Evolutionary conservation across 2,113 vertebrate genomes (phyloP).

Genomic region (Hoplias malabaricus): DNA sequence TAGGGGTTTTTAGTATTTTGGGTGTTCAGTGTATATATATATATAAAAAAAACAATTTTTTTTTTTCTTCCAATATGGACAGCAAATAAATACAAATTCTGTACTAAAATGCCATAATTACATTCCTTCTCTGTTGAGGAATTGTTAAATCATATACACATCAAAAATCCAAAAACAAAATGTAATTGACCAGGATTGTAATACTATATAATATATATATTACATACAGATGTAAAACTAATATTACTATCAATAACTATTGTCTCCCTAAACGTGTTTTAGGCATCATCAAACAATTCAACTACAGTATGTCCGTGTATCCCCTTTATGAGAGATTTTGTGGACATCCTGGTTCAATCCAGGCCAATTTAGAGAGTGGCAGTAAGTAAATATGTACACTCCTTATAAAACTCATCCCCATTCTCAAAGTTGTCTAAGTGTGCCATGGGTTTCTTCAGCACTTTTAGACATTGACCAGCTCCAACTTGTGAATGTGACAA

Average conservation of each 20-base stretch:
- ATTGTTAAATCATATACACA: too few species aligned
- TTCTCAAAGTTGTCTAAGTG: background rate
- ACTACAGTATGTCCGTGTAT: constrained; percentile 61
- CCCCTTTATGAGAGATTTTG: constrained; percentile 50
- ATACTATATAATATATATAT: too few species aligned
- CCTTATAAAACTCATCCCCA: background rate
- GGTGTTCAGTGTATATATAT: too few species aligned
- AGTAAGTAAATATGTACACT: constrained; percentile 45
- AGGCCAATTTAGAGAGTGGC: constrained; percentile 58
- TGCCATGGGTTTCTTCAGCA: constrained; percentile 42
- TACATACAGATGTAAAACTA: too few species aligned
- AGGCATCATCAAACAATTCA: constrained; percentile 42
- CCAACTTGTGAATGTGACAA: constrained; percentile 37
- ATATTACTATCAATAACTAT: background rate
- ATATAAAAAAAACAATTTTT: too few species aligned
- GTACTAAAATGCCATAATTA: too few species aligned
- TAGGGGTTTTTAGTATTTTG: too few species aligned
- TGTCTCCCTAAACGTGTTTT: constrained; percentile 4
- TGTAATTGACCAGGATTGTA: too few species aligned
- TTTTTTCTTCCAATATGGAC: too few species aligned
- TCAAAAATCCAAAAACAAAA: too few species aligned
- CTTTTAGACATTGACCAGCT: constrained; percentile 47
- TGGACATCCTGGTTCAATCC: constrained; percentile 49
- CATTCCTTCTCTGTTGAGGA: too few species aligned
- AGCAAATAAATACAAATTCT: too few species aligned